phyloP scores from a whole-genome alignment of 2,113 vertebrate species.

The Tenebrosternarchus preto region DNA sequence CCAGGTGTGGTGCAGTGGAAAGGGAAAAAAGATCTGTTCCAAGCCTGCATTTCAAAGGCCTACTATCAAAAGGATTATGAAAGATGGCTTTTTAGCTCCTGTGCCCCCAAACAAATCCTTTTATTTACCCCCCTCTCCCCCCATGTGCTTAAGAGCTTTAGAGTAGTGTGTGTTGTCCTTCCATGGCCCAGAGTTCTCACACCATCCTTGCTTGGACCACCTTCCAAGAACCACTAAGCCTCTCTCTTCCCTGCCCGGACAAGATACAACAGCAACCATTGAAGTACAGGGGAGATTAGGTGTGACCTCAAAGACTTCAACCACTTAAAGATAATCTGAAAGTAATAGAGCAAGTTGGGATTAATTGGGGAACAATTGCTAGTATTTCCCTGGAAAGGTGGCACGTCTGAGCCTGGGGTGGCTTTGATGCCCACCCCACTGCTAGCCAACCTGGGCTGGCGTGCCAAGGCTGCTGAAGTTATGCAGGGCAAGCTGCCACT shows the following conservation, averaged over 20 bases:
- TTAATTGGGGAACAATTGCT: constrained; percentile 81
- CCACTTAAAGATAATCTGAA: constrained; percentile 84
- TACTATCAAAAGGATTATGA: constrained; percentile 81
- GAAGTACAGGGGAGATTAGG: constrained; percentile 75
- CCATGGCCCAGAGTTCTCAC: constrained; percentile 77
- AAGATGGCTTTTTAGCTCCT: constrained; percentile 81
- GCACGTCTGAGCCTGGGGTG: constrained; percentile 63
- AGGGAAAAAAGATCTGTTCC: constrained; percentile 54
- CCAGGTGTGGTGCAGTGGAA: constrained; percentile 43
- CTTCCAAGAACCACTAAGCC: constrained; percentile 79
- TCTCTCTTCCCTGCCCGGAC: constrained; percentile 73
- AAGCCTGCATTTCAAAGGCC: constrained; percentile 79
- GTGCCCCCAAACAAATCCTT: constrained; percentile 71
- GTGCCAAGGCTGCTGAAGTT: constrained; percentile 34
- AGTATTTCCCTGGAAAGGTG: constrained; percentile 75
- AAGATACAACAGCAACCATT: constrained; percentile 77
- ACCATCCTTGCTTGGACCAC: constrained; percentile 76
- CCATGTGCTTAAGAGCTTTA: constrained; percentile 80
- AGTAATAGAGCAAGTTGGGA: constrained; percentile 82
- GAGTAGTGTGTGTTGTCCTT: constrained; percentile 79
- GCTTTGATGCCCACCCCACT: constrained; percentile 75
- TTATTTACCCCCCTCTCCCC: constrained; percentile 72
- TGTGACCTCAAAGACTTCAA: constrained; percentile 77
- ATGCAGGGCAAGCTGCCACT: neutral
- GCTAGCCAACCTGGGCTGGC: constrained; percentile 46